Evolutionary conservation across 2,797 vertebrate species (phyloP), one percentile per base, ranked within the genome.

Genomic region (Danio tinwini): DNA sequence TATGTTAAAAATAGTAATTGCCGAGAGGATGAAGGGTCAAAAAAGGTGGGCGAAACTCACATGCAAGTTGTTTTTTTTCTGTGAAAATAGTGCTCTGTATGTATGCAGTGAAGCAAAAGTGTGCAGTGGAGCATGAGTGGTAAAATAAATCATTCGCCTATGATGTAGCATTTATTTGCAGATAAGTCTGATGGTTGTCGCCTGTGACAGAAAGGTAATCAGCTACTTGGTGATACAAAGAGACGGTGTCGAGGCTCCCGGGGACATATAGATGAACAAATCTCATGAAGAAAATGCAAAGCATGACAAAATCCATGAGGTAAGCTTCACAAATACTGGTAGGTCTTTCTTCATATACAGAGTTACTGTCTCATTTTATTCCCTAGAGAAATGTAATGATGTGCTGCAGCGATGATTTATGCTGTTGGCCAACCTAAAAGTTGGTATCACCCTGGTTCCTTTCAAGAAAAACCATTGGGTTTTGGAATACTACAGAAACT

Each of bases 171-270:
- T 85, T 88, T 84, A 87, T 74, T 82, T 83, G 42, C 61, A 85
- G 87, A 89, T 89, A 89, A 88, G 87, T 69, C 78, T 86, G 86
- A 88, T 76, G 77, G 86, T 85, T 88, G 86, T 71, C 10, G 56
- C 72, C 74, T 63, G 72, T 85, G 85, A 83, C 86, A 88, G 81
- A 72, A 88, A 88, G 87, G 79, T 88, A 90, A 91, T 92, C 79
- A 73, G 72, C 69, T 69, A 50, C 67, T 85, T 65, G 47, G 56
- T 64, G 58, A 83, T 62, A 62, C 65, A 82, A 63, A 68, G n/a
- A 53, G 67, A 78, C 29, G 63, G 59, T n/a, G 16, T 14, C 12
- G 39, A 76, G 73, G 12, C 45, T 53, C 47, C 29, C 56, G 44
- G 37, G 4, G 14, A 55, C 61, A 74, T 13, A 44, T 71, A 63